These are phyloP conservation scores for Hystrix brachyura DNA, from an alignment of 2,113 vertebrate species.

Conservation along the genomic window DNA sequence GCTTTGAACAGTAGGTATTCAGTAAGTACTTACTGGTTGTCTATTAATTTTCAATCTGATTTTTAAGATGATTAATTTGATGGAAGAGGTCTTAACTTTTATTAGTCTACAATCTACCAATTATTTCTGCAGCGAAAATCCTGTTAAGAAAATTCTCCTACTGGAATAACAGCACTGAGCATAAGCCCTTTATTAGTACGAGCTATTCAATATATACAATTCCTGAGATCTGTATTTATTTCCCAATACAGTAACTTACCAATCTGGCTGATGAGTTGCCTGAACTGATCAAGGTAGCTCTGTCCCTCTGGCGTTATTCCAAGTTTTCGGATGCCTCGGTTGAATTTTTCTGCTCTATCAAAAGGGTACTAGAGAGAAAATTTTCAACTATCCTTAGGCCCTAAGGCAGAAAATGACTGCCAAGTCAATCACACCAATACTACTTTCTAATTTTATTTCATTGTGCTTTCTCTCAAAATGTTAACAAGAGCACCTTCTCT, in stretches of 20 bases:
- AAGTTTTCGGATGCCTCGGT: conserved; percentile 98
- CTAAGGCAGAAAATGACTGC: conserved; percentile 42
- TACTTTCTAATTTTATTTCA: conserved; percentile 49
- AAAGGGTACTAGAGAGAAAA: conserved; percentile 94
- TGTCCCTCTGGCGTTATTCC: conserved; percentile 98
- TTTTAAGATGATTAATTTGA: conserved; percentile 41
- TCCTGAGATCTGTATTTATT: not conserved
- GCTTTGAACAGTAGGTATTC: not conserved
- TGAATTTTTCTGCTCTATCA: conserved; percentile 99
- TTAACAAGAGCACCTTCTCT: not conserved
- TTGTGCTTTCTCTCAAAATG: conserved; percentile 13
- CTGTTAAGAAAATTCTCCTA: not conserved
- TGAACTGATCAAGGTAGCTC: conserved; percentile 99
- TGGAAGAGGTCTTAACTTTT: not conserved
- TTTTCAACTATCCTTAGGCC: conserved; percentile 48
- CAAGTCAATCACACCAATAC: not conserved
- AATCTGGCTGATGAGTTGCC: conserved; percentile 99
- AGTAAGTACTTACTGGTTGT: not conserved
- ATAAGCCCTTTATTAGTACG: not conserved
- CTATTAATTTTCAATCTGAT: not conserved
- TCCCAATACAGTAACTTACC: conserved; percentile 88
- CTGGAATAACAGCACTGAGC: not conserved
- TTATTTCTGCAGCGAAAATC: not conserved
- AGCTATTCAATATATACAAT: not conserved
- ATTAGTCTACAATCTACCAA: not conserved